Evolutionary conservation across 2,888 invertebrate genomes (phyloP), one percentile per base, ranked within the genome.

Genomic region (Melinaea marsaeus): DNA sequence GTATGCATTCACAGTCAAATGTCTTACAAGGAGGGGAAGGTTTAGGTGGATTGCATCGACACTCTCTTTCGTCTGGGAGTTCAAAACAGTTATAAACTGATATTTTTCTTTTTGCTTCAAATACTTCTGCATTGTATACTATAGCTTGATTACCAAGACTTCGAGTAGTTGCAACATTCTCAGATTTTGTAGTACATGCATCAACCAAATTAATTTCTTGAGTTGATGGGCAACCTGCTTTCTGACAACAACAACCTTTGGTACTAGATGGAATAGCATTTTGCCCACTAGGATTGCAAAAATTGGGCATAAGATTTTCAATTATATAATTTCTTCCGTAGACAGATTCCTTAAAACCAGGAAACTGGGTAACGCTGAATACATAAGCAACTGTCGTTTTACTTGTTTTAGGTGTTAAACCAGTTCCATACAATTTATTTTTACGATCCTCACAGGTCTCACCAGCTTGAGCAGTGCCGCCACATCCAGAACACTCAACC

Each of bases 1-100:
- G 65, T 13, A 87, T 75, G 66, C 90, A 90, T 9, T 85, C 83
- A 66, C 90, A 90, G 62, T 90, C 86, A 62, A 87, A 85, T 0
- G 90, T 85, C 60, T 79, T 83, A 62, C 90, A 90, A 11, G 85
- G 83, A 2, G 90, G 88, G 22, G 80, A 64, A 2, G 84, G 83
- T 66, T 84, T 86, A 3, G 81, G 80, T 6, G 90, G 90, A 54
- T 76, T 79, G 67, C 90, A 90, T 70, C 76, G 84, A 61, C 90
- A 90, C 13, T 87, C 86, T 71, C 85, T 89, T 11, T 85, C 83
- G 3, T 85, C 83, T 1, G 74, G 71, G 48, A 78, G 66, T 32
- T 84, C 82, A 4, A 77, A 71, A 67, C 85, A 83, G 68, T 81
- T 81, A 57, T 78, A 82, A 34, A 79, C 75, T 9, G 75, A 56